Percentiles rank a stretch among this genome's conserved stretches.
Conservation (phyloP, 1,140 invertebrate genomes). For the Mactra quadrangularis region DNA sequence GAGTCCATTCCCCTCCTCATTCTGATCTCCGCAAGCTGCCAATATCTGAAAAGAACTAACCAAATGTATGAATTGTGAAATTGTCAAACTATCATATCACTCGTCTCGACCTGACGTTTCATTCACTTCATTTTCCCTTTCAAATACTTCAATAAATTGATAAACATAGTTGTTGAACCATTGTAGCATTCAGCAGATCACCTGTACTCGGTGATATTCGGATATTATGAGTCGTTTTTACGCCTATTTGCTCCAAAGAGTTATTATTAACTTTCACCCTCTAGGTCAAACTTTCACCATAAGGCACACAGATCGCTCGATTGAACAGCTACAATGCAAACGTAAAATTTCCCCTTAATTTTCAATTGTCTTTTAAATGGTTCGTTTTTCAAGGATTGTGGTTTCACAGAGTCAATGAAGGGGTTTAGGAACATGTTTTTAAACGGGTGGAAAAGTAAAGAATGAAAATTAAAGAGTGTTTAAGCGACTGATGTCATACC, state of each 20-base stretch:
- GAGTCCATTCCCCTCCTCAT: too few relatives aligned
- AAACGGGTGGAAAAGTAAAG: constrained; percentile 14
- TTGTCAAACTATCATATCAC: too few relatives aligned
- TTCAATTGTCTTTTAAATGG: constrained; percentile 50
- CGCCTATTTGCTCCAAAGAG: constrained; percentile 48
- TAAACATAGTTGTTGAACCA: constrained; percentile 19
- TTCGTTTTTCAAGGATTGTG: constrained; percentile 48
- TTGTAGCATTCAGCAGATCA: not conserved
- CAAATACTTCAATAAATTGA: constrained; percentile 22
- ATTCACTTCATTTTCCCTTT: constrained; percentile 21
- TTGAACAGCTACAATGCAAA: constrained; percentile 41
- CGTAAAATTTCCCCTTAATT: constrained; percentile 29
- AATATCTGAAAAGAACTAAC: too few relatives aligned
- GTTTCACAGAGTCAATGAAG: constrained; percentile 27
- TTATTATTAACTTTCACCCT: constrained; percentile 39
- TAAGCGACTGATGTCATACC: constrained; percentile 37
- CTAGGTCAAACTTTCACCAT: not conserved
- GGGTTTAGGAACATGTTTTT: constrained; percentile 1
- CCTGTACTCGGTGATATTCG: constrained; percentile 16
- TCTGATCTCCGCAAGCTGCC: too few relatives aligned
- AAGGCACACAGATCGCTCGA: constrained; percentile 19
- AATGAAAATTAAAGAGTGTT: constrained; percentile 62
- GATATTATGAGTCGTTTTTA: constrained; percentile 42
- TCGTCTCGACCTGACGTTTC: not conserved
- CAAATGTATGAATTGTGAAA: too few relatives aligned